Evolutionary conservation across 2,113 vertebrate genomes (phyloP).

Genomic region (Butorides virescens): DNA sequence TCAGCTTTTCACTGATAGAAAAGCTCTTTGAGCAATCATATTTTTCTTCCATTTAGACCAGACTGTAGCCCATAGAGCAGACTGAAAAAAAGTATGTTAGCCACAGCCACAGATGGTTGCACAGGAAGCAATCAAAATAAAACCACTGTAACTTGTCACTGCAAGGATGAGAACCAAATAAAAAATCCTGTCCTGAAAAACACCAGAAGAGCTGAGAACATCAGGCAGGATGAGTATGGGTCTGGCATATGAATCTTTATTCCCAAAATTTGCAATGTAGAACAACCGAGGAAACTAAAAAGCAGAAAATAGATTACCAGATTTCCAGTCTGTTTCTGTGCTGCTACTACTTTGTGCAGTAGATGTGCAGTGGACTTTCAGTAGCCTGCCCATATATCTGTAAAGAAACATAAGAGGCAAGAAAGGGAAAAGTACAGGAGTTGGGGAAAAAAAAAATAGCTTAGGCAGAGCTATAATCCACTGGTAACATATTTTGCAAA

Average conservation of each 20-base stretch:
- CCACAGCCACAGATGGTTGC: not conserved
- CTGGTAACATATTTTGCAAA: not conserved
- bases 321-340: not conserved
- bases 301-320: not conserved
- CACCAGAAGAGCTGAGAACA: not conserved
- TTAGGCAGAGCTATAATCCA: not conserved
- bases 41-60: not conserved
- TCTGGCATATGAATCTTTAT: not conserved
- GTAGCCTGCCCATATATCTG: not conserved
- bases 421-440: not conserved
- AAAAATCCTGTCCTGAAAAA: not conserved
- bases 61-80: not conserved
- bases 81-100: not conserved
- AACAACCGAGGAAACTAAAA: not conserved
- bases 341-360: rapidly evolving
- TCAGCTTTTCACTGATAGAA: not conserved
- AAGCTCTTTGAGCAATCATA: not conserved
- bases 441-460: not conserved
- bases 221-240: not conserved
- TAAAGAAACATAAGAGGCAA: not conserved
- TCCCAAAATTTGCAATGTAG: not conserved
- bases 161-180: not conserved
- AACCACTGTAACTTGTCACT: not conserved
- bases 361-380: not conserved
- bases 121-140: not conserved